Base-by-base conservation (phyloP, 2,888 invertebrate species). In the Epinotia brunnichana region DNA sequence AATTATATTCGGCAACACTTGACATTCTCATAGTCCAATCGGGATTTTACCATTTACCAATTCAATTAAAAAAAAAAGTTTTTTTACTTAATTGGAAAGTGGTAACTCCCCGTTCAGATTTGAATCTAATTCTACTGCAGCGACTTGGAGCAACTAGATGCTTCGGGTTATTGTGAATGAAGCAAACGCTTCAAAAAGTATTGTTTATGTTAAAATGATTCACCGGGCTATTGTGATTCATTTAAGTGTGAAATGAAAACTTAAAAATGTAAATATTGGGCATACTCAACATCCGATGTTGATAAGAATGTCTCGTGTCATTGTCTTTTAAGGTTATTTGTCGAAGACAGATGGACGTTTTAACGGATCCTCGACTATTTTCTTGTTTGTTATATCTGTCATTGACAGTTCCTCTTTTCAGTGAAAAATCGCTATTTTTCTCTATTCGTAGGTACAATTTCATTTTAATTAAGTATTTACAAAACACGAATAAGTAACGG, bases 1-100 rank as follows among this genome's bases (percentile, higher is more conserved):
- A 91, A 90, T 88, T 88, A 86, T 92, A 91, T 92, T 92, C 92
- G 86, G 93, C 93, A 93, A 93, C 93, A 93, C 92, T 92, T 92
- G 92, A 92, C 92, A 92, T 92, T 91, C 91, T 80, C 80, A 85
- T 74, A 76, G 70, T 77, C 76, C 74, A 77, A 84, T 84, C 85
- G 82, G 83, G 83, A 82, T 82, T 41, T 73, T 53, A 44, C 19
- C 82, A 80, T 81, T 82, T 81, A 83, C 81, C 82, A 85, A 85
- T 78, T 44, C 3, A 17, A 59, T 60, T 54, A n/a, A 13, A 15
- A 48, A 64, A 70, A 13, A 51, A 13, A 9, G 1, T 74, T 69
- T 44, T 53, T 59, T 75, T 76, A 62, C 15, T 56, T 15, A 57
- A 29, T 57, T 53, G 10, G 39, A 69, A 63, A 57, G 15, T 60